Evolutionary conservation across 2,888 invertebrate species (phyloP).

Genomic region (Dendrolimus houi): DNA sequence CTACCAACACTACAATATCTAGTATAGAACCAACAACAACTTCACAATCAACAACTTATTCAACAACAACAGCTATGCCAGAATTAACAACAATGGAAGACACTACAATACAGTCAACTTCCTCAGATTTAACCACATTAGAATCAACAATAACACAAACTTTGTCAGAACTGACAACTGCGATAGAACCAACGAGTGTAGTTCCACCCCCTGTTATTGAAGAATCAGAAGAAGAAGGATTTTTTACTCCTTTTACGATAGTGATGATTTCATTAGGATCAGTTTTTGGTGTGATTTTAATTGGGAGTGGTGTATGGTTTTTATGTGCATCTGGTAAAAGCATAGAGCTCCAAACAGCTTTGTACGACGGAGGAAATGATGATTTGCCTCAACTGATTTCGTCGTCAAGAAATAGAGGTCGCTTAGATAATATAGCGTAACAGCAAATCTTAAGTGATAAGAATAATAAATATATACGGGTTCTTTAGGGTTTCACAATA

Average conservation of each 20-base stretch:
- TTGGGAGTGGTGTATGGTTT: neutral
- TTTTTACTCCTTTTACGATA: slow-evolving; percentile 1
- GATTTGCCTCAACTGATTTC: neutral
- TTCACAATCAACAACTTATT: neutral
- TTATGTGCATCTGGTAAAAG: neutral
- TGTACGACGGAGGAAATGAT: neutral
- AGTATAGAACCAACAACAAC: neutral
- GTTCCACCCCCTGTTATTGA: neutral
- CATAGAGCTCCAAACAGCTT: neutral
- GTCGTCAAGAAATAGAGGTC: neutral
- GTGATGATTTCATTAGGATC: slow-evolving; percentile 2
- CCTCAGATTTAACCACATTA: neutral
- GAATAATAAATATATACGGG: too few species aligned
- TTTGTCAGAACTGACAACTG: neutral
- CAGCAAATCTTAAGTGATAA: neutral
- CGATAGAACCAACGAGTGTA: neutral
- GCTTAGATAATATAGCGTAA: neutral
- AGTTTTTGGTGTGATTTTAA: neutral
- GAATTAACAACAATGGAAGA: neutral
- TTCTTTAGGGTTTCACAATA: too few species aligned
- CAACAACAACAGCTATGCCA: neutral
- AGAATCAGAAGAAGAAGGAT: slow-evolving; percentile 1
- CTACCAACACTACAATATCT: too few species aligned
- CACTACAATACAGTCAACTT: too few species aligned
- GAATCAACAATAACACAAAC: neutral